A percentile compares a stretch with the other conserved stretches of the same genome.
Evolutionary conservation across 2,888 invertebrate species (phyloP).

Genomic region (Bembecia ichneumoniformis): DNA sequence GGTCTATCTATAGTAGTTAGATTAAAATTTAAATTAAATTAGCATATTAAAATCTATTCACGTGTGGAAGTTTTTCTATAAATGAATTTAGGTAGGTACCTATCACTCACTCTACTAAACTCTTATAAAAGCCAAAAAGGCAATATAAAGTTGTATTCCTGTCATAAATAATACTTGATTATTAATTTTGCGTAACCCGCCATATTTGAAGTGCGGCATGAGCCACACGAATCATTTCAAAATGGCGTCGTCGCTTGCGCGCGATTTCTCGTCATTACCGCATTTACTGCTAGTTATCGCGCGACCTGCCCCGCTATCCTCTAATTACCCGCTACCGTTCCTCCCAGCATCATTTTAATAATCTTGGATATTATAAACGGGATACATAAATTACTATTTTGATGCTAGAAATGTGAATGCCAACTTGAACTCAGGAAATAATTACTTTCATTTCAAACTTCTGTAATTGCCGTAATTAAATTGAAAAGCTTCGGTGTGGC

Average conservation of each 20-base stretch:
- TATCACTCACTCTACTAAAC: too few relatives aligned
- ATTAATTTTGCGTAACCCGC: not conserved
- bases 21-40: too few relatives aligned
- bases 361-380: conserved; percentile 57
- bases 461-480: not conserved
- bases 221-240: conserved; percentile 42
- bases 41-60: too few relatives aligned
- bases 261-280: conserved; percentile 56
- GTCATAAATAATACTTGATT: too few relatives aligned
- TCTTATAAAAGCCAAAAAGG: too few relatives aligned
- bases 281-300: conserved; percentile 47
- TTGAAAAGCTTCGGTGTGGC: not conserved
- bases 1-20: too few relatives aligned
- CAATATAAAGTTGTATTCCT: too few relatives aligned
- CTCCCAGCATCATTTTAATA: conserved; percentile 42
- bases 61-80: too few relatives aligned
- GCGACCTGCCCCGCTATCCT: conserved; percentile 51
- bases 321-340: conserved; percentile 54
- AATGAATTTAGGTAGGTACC: too few relatives aligned
- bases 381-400: conserved; percentile 12
- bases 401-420: conserved; percentile 1
- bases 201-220: conserved; percentile 19
- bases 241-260: conserved; percentile 43
- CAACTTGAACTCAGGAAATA: not conserved
- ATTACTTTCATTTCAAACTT: not conserved